phyloP scores from a whole-genome alignment of 1,140 invertebrate species.

The Ericerus pela region DNA sequence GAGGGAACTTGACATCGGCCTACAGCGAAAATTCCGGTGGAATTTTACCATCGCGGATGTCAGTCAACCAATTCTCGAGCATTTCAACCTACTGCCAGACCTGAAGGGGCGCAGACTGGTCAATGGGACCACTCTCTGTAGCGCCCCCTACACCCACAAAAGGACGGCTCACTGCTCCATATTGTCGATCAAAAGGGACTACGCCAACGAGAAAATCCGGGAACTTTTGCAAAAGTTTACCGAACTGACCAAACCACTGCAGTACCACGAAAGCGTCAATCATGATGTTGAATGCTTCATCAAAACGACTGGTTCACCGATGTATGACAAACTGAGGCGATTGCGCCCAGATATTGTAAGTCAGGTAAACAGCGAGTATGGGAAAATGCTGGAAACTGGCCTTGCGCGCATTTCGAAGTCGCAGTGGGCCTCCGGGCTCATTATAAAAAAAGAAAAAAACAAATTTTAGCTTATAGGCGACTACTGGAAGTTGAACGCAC shows the following conservation, averaged over 20 bases:
- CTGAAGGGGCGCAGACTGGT: neutral
- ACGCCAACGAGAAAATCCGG: neutral
- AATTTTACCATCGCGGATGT: conserved; percentile 7
- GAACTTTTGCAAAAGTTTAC: no score
- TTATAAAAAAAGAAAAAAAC: conserved; percentile 33
- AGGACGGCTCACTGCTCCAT: neutral
- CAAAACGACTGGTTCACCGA: conserved; percentile 22
- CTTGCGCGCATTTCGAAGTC: conserved; percentile 25
- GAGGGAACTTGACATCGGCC: neutral
- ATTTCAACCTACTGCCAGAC: neutral
- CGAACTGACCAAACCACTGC: neutral
- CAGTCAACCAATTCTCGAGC: neutral
- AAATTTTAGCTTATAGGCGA: conserved; percentile 29
- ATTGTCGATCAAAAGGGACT: neutral
- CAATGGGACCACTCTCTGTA: neutral
- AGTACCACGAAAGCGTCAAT: neutral
- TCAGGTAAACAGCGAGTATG: conserved; percentile 20
- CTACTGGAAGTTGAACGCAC: conserved; percentile 28
- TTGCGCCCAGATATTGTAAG: neutral
- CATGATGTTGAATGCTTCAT: conserved; percentile 25
- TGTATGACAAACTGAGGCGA: conserved; percentile 15
- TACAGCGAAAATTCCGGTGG: neutral
- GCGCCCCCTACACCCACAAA: no score
- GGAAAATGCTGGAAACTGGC: conserved; percentile 25
- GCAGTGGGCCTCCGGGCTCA: conserved; percentile 32